A percentile compares a stretch with the other conserved stretches of the same genome.
Evolutionary conservation across 1,140 invertebrate species (phyloP).

Genomic region (Drosophila serrata): DNA sequence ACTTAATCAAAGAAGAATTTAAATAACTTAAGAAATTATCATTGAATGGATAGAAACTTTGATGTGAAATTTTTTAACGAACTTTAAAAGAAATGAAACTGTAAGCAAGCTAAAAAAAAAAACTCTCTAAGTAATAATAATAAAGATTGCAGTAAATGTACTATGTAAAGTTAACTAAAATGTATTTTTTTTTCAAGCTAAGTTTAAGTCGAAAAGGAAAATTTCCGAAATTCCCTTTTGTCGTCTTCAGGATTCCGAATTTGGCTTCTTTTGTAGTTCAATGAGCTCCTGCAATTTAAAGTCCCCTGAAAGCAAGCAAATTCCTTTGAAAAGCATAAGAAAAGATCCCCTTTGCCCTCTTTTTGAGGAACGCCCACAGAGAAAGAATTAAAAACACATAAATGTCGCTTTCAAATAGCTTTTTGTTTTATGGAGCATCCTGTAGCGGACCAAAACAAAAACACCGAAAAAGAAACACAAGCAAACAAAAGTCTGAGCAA

Average conservation of each 20-base stretch:
- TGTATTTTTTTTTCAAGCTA: neutral
- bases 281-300: slow-evolving; percentile 70
- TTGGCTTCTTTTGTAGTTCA: slow-evolving; percentile 47
- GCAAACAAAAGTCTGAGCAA: slow-evolving; percentile 44
- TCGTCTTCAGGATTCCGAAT: neutral
- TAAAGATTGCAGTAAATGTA: no score
- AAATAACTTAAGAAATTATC: neutral
- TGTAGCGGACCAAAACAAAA: slow-evolving; percentile 56
- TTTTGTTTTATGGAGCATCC: slow-evolving; percentile 82
- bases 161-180: neutral
- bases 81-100: neutral
- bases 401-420: slow-evolving; percentile 79
- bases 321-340: slow-evolving; percentile 68
- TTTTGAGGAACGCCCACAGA: slow-evolving; percentile 9
- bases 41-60: neutral
- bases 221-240: slow-evolving; percentile 14
- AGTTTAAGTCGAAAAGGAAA: neutral
- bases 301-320: slow-evolving; percentile 56
- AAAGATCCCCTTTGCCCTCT: slow-evolving; percentile 11
- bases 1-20: neutral
- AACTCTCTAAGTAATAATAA: neutral
- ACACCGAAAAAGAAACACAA: slow-evolving; percentile 6
- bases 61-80: neutral
- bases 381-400: slow-evolving; percentile 82
- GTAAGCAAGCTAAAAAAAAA: no score